These are phyloP conservation scores for Zophobas atratus DNA, from an alignment of 1,140 invertebrate genomes.

Conservation along the genomic window DNA sequence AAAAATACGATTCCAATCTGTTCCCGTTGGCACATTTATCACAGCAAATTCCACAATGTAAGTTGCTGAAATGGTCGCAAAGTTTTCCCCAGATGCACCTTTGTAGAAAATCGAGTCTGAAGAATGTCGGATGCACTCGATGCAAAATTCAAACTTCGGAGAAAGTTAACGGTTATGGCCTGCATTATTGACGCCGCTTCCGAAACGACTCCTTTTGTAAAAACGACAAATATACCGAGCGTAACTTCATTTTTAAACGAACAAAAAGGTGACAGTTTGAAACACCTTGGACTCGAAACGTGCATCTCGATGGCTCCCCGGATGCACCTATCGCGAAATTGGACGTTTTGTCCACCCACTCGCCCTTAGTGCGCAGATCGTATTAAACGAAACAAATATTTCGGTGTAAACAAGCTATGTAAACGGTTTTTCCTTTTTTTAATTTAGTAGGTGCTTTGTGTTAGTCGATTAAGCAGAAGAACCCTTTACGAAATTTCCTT, in stretches of 20 bases:
- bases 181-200: slow-evolving; percentile 2
- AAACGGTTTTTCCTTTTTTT: slow-evolving; percentile 12
- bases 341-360: no score
- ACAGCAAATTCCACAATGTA: not conserved
- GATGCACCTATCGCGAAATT: no score
- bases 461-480: slow-evolving; percentile 27
- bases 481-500: slow-evolving; percentile 37
- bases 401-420: slow-evolving; percentile 23
- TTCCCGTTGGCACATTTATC: not conserved
- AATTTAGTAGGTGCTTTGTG: slow-evolving; percentile 39
- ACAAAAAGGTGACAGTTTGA: no score
- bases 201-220: not conserved
- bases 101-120: slow-evolving; percentile 10
- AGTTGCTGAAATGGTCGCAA: slow-evolving; percentile 2
- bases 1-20: not conserved
- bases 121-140: not conserved
- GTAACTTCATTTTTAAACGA: no score
- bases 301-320: no score
- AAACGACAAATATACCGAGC: no score
- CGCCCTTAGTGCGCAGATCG: no score
- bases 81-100: not conserved
- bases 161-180: not conserved
- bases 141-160: not conserved
- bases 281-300: no score
- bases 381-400: not conserved